Percentiles rank a stretch among this genome's conserved stretches.
Evolutionary conservation across 2,797 vertebrate genomes (phyloP).

Genomic region (Sebastes aleutianus): DNA sequence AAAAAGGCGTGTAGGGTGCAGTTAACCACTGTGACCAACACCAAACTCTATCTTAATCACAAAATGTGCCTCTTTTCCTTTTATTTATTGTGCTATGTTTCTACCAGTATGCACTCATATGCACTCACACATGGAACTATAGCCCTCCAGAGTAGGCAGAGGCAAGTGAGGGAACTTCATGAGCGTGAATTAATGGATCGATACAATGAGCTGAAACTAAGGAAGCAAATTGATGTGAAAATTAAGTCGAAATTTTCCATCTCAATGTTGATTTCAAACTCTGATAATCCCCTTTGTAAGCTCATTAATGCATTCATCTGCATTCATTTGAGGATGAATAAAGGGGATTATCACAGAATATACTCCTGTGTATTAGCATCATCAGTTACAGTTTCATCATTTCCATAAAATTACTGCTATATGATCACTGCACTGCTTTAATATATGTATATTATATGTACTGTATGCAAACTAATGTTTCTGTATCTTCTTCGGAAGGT

Average conservation of each 20-base stretch:
- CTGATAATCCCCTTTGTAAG: background rate
- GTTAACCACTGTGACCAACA: background rate
- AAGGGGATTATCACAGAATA: background rate
- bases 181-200: background rate
- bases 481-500: background rate
- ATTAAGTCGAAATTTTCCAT: background rate
- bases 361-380: background rate
- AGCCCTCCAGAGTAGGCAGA: background rate
- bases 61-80: background rate
- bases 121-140: background rate
- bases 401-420: background rate
- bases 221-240: background rate
- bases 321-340: background rate
- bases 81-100: background rate
- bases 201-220: background rate
- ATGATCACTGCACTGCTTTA: background rate
- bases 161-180: background rate
- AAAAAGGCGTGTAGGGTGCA: background rate
- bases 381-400: background rate
- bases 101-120: too few species aligned
- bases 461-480: background rate
- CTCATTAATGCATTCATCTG: background rate
- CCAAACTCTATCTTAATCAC: background rate
- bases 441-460: background rate
- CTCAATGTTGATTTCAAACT: background rate